phyloP scores from a whole-genome alignment of 92 coral and sea anemone species.

The Epizoanthus fatuus region DNA sequence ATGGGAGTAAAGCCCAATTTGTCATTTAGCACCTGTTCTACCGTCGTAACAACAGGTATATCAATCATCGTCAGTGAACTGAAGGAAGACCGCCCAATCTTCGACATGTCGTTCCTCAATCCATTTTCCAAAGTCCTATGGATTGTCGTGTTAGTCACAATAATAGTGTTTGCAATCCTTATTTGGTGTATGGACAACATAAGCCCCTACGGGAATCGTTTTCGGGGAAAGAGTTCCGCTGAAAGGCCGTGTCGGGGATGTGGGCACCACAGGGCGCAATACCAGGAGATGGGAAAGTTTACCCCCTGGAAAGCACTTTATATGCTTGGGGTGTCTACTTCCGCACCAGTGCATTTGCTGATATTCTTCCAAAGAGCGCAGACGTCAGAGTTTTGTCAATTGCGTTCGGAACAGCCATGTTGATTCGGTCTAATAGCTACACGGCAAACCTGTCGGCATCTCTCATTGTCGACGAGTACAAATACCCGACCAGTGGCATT shows the following conservation, averaged over 20 bases:
- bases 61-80: conserved; percentile 14
- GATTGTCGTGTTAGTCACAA: not conserved
- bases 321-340: conserved; percentile 8
- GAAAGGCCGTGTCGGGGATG: not conserved
- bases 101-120: conserved; percentile 12
- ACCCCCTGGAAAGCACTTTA: not conserved
- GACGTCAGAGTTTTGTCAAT: not conserved
- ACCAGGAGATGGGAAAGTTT: not conserved
- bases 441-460: conserved; percentile 16
- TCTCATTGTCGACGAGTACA: conserved; percentile 3
- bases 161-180: not conserved
- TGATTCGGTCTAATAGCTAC: conserved; percentile 1
- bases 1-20: no score
- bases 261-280: not conserved
- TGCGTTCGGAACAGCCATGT: conserved; percentile 6
- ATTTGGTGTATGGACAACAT: not conserved
- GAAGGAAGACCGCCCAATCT: conserved; percentile 12
- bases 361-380: conserved; percentile 1
- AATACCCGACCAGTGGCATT: conserved; percentile 14
- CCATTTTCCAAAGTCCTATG: conserved; percentile 3
- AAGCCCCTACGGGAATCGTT: not conserved
- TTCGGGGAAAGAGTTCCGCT: not conserved
- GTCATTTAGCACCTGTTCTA: no score
- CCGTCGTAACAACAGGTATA: not conserved
- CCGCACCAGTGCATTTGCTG: not conserved